Conservation (phyloP, 2,888 invertebrate species). For the Tenthredo livida region DNA sequence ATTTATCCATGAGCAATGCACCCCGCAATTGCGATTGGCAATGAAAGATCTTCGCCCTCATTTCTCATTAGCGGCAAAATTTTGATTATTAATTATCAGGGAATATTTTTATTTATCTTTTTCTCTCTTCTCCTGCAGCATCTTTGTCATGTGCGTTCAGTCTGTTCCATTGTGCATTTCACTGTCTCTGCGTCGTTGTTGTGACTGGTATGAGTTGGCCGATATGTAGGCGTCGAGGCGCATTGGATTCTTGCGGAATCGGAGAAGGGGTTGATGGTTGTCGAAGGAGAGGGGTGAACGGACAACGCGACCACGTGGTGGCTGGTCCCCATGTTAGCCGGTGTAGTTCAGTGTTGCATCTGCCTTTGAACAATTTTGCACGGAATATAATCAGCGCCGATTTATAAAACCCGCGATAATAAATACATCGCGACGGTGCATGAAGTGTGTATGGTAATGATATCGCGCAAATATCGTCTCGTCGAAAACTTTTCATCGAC, state of each 20-base stretch:
- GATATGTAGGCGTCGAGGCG: slow-evolving; percentile 25
- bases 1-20: slow-evolving; percentile 35
- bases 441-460: not conserved
- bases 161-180: not conserved
- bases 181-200: slow-evolving; percentile 20
- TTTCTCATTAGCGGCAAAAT: not conserved
- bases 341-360: slow-evolving; percentile 72
- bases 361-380: slow-evolving; percentile 71
- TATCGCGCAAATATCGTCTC: not conserved
- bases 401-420: not conserved
- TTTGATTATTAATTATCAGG: not conserved
- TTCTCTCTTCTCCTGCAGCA: slow-evolving; percentile 24
- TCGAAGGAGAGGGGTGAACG: slow-evolving; percentile 68
- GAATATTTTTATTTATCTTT: not conserved
- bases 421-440: not conserved
- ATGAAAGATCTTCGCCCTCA: not conserved
- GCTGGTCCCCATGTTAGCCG: slow-evolving; percentile 64
- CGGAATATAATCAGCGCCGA: slow-evolving; percentile 15
- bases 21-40: not conserved
- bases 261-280: slow-evolving; percentile 40
- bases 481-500: not conserved
- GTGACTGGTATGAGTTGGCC: slow-evolving; percentile 18
- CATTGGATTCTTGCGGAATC: slow-evolving; percentile 13
- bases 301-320: slow-evolving; percentile 74
- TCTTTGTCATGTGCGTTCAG: slow-evolving; percentile 61